Percentiles rank a stretch among this genome's conserved stretches.
These are phyloP conservation scores for Platanista minor DNA, from an alignment of 2,113 vertebrate genomes.

Conservation along the genomic window DNA sequence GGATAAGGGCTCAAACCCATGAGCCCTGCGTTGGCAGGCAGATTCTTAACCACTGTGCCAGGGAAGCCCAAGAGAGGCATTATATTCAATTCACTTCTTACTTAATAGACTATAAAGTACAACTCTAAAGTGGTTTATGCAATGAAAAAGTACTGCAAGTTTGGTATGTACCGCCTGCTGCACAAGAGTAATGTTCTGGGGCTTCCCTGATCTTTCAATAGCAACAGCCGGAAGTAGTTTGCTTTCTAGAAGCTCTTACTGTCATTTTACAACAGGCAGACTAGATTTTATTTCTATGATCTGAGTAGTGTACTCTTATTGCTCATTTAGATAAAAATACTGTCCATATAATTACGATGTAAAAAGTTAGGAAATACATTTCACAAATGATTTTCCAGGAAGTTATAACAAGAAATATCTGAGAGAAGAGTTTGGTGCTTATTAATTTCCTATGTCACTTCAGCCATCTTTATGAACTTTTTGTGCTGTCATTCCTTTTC, in stretches of 20 bases:
- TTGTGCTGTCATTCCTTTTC: background rate
- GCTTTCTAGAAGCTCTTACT: background rate
- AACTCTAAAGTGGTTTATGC: background rate
- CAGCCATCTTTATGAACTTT: background rate
- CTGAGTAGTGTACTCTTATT: background rate
- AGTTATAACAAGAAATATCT: background rate
- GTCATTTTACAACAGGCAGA: background rate
- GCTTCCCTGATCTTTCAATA: background rate
- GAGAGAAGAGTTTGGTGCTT: background rate
- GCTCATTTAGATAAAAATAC: background rate
- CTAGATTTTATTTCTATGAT: background rate
- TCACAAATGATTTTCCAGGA: background rate
- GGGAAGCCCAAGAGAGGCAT: background rate
- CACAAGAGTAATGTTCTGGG: background rate
- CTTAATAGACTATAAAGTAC: background rate
- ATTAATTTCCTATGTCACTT: background rate
- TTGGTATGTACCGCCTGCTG: background rate
- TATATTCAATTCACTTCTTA: constrained; percentile 12
- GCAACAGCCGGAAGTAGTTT: background rate
- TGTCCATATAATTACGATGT: background rate
- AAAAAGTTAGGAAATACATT: background rate
- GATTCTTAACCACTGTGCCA: too few species aligned
- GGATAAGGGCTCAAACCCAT: too few species aligned
- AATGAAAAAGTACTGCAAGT: background rate
- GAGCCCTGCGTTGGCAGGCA: too few species aligned